Percentiles rank a stretch among this genome's conserved stretches.
phyloP scores from a whole-genome alignment of 2,797 vertebrate genomes.

The Oryzias sinensis region DNA sequence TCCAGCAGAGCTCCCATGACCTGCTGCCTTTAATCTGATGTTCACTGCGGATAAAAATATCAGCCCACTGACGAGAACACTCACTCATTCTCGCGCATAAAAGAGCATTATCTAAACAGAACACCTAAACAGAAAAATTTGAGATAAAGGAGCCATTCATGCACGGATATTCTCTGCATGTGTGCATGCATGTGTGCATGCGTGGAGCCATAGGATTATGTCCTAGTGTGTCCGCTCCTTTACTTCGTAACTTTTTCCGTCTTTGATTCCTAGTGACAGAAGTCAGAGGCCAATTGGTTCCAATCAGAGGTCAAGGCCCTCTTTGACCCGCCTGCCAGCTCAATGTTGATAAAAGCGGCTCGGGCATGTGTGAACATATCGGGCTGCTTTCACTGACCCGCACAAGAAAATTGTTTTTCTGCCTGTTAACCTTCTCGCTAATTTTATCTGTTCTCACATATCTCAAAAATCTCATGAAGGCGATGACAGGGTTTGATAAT shows the following conservation, averaged over 20 bases:
- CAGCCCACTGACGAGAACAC: slow-evolving; percentile 21
- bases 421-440: not conserved
- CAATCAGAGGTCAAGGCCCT: slow-evolving; percentile 63
- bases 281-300: slow-evolving; percentile 71
- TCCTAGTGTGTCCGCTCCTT: slow-evolving; percentile 49
- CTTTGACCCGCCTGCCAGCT: slow-evolving; percentile 67
- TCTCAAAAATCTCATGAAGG: no score
- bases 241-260: slow-evolving; percentile 41
- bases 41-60: slow-evolving; percentile 57
- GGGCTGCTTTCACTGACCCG: slow-evolving; percentile 5
- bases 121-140: slow-evolving; percentile 1
- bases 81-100: slow-evolving; percentile 13
- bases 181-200: slow-evolving; percentile 9
- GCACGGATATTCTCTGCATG: slow-evolving; percentile 11
- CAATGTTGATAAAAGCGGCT: slow-evolving; percentile 57
- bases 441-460: not conserved
- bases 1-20: slow-evolving; percentile 74
- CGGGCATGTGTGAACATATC: slow-evolving; percentile 13
- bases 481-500: no score
- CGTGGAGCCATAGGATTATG: slow-evolving; percentile 47
- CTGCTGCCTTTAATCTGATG: slow-evolving; percentile 72
- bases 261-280: slow-evolving; percentile 69
- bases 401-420: not conserved
- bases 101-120: slow-evolving; percentile 20
- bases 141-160: slow-evolving; percentile 47